Evolutionary conservation across 2,888 invertebrate species (phyloP), one percentile per base, ranked within the genome.

Genomic region (Clistopyga incitator): DNA sequence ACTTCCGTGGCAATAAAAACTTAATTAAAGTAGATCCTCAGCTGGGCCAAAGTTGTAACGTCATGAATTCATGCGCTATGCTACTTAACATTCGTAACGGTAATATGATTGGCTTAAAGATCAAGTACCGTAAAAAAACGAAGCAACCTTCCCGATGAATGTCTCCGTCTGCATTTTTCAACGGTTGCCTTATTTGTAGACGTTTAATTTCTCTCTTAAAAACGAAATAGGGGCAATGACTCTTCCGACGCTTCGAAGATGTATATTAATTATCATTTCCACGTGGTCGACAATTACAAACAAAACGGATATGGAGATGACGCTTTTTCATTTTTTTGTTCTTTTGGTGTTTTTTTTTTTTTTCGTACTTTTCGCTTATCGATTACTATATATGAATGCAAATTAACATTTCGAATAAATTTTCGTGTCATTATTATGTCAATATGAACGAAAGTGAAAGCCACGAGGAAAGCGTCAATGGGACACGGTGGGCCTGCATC

Each of bases 371-470:
- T n/a, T 10, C n/a, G 29, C 50, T n/a, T 4, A n/a, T 54, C 54
- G 2, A 13, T 15, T 11, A 25, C 11, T 3, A 25, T 25, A 25
- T 15, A 56, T n/a, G n/a, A 13, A 4, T 3, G 4, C 25, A 56
- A 25, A 56, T 56, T 0, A 15, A 56, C 25, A 25, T 25, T 25
- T 23, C 15, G 3, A 4, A 56, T 56, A 13, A 25, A 56, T 56
- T 15, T 15, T 13, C 11, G 56, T 25, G 56, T 25, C 25, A 3
- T 50, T 50, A 50, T 25, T 11, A 0, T 56, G 25, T 25, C 15
- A 56, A 56, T 23, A 25, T 67, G 15, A 38, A 71, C 52, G n/a
- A 50, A 78, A 78, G 78, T 82, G 72, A 74, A 82, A 65, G 81
- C 72, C 56, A 78, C 56, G 71, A 15, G 18, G 59, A 50, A 59